These are phyloP conservation scores for Panurus biarmicus DNA, from an alignment of 2,113 vertebrate species.

Conservation along the genomic window DNA sequence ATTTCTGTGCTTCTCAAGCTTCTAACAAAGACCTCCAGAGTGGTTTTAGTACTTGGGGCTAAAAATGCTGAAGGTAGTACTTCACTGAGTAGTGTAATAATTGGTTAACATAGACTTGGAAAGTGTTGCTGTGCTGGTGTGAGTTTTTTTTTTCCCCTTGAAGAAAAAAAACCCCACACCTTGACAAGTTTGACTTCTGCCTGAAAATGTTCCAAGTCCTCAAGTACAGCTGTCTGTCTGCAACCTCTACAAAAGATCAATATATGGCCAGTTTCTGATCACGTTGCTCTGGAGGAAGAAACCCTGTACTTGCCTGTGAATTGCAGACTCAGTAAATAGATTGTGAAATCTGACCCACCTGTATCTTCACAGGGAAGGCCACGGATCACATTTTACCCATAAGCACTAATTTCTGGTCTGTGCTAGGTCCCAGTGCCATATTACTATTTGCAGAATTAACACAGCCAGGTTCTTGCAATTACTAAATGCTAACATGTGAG, in stretches of 20 bases:
- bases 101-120: background rate
- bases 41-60: background rate
- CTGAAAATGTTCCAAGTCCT: background rate
- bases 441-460: constrained; percentile 21
- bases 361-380: background rate
- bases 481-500: background rate
- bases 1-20: background rate
- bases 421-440: background rate
- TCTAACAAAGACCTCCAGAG: background rate
- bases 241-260: background rate
- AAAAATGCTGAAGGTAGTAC: background rate
- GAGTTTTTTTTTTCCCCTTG: background rate
- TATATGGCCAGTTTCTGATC: background rate
- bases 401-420: constrained; percentile 3
- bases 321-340: constrained; percentile 17
- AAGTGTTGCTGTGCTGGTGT: background rate
- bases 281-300: background rate
- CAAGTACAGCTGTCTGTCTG: background rate
- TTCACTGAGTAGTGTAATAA: background rate
- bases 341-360: constrained; percentile 22
- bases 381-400: background rate
- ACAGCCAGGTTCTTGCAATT: background rate
- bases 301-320: background rate
- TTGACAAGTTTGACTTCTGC: background rate
- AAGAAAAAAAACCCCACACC: background rate